Conservation (phyloP, 2,113 vertebrate species). For the Cromileptes altivelis region DNA sequence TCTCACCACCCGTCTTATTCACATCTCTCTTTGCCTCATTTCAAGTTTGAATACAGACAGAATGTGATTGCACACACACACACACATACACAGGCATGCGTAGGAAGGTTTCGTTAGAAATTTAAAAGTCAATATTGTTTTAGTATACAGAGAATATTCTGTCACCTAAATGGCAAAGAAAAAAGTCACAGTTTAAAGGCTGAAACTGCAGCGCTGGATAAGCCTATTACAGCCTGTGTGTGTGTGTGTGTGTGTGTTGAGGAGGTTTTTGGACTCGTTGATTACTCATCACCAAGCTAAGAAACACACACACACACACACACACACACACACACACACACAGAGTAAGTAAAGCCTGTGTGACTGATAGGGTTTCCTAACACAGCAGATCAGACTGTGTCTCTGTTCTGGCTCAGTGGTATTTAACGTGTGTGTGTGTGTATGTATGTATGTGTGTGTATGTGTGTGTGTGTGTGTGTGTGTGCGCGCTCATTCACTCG, state of each 20-base stretch:
- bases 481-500: not conserved
- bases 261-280: conserved; percentile 44
- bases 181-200: conserved; percentile 47
- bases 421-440: conserved; percentile 37
- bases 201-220: conserved; percentile 62
- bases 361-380: conserved; percentile 72
- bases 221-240: conserved; percentile 66
- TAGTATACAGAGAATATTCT: conserved; percentile 43
- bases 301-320: conserved; percentile 22
- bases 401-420: conserved; percentile 48
- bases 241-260: conserved; percentile 25
- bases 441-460: conserved; percentile 11
- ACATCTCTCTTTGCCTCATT: not conserved
- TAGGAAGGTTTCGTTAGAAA: conserved; percentile 47
- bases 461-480: conserved; percentile 14
- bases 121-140: conserved; percentile 53
- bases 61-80: conserved; percentile 6
- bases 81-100: not conserved
- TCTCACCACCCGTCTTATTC: not conserved
- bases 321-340: conserved; percentile 30
- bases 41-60: conserved; percentile 7
- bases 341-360: conserved; percentile 56
- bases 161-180: conserved; percentile 49
- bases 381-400: conserved; percentile 61
- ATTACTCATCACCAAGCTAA: conserved; percentile 51